Base-by-base conservation (phyloP, 2,113 vertebrate species). In the Oceanites oceanicus region DNA sequence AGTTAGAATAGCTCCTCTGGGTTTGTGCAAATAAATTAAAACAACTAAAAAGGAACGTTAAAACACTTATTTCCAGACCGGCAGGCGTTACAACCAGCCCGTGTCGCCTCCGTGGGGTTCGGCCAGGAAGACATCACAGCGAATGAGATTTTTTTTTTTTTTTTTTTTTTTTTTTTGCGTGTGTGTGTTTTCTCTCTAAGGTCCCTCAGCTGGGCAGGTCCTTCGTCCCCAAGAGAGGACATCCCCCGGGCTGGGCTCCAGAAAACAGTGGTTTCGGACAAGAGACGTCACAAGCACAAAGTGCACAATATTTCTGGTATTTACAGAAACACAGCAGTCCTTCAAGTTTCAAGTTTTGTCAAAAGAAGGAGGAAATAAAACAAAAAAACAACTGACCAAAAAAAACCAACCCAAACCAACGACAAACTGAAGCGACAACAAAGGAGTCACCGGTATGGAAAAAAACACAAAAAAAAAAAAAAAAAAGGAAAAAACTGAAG, bases 311-410 rank as follows among this genome's bases (percentile, higher is more conserved):
- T 98, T 96, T 97, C 81, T 97, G 98, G 98, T 99, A 99, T 99
- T 99, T 99, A 99, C 99, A 99, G 97, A 98, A 99, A 99, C 98
- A 98, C 99, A 99, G 98, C 99, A 99, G 99, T 99, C 99, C 99
- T 99, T 99, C 99, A 99, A 99, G 99, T 99, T 99, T 99, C 98
- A 98, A 99, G 99, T 99, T 99, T 98, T 91, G 96, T 98, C 98
- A 98, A 98, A 98, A 97, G 58, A 44, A 97, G 96, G 7, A 97
- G 72, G 76, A 97, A 96, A 98, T 6, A 58, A n/a, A 34, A 84
- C 7, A 22, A 18, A 16, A 16, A 12, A 13, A 11, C 30, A 42
- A 34, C 14, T 6, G 6, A 25, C 15, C 15, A 47, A 22, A 50
- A 26, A 67, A 67, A 27, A 2, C 74, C 85, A 96, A 90, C 71